Conservation (phyloP, 2,797 vertebrate genomes). For the Sarcophilus harrisii region DNA sequence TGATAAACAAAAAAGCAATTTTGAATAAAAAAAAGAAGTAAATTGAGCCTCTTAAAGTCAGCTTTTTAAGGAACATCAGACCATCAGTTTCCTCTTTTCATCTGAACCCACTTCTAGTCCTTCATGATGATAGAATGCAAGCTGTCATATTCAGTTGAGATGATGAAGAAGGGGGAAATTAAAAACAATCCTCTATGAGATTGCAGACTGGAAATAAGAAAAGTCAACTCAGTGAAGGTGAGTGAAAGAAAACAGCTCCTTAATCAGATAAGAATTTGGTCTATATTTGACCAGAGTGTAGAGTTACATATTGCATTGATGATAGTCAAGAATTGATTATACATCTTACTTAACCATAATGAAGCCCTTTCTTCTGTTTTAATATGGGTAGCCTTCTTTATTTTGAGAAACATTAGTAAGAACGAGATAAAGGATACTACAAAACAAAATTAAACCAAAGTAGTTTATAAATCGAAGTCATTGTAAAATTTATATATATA, state of each 20-base stretch:
- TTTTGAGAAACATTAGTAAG: not conserved
- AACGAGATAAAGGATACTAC: not conserved
- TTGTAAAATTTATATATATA: not conserved
- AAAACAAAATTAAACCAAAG: not conserved
- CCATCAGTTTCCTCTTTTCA: not conserved
- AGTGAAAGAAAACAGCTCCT: not conserved
- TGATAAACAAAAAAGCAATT: slow-evolving; percentile 20
- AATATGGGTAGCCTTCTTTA: not conserved
- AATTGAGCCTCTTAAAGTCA: not conserved
- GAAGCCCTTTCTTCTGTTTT: not conserved
- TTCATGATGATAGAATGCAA: not conserved
- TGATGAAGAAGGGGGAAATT: not conserved
- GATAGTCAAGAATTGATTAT: not conserved
- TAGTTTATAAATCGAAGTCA: not conserved
- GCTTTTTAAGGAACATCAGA: not conserved
- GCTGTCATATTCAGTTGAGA: not conserved
- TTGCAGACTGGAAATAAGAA: not conserved
- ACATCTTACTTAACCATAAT: not conserved
- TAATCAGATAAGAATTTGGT: not conserved
- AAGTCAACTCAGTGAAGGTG: not conserved
- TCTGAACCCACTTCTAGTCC: not conserved
- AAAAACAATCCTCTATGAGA: not conserved
- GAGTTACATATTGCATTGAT: not conserved
- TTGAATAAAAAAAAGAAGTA: not conserved
- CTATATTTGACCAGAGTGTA: not conserved